Evolutionary conservation across 2,797 vertebrate genomes (phyloP), one percentile per base, ranked within the genome.

Genomic region (Coranthus polyacanthus): DNA sequence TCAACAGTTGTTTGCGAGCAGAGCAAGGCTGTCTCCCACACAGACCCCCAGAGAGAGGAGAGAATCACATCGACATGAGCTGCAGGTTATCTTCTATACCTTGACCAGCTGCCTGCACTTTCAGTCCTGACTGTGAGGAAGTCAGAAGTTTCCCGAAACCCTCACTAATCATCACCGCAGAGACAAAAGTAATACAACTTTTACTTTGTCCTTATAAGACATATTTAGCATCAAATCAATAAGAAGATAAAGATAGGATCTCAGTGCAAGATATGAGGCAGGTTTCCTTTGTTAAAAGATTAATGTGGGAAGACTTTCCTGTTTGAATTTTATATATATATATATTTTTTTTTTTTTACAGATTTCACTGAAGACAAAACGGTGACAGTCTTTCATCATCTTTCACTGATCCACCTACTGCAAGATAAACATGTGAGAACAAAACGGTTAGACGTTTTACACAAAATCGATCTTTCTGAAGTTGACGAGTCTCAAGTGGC

Each of bases 11-110:
- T 53, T 68, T 75, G 59, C 13, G n/a, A 66, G 63, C 13, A 5
- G 16, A 71, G 63, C 13, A 42, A 65, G 51, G 43, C 45, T 1
- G 54, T 59, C 68, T 82, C 70, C 73, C 61, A 64, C 74, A 62
- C 79, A 56, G 43, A 13, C 49, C 46, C 56, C 38, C 41, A 12
- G 45, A 68, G 62, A 37, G 18, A 16, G 13, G 11, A 62, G 39
- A 47, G 20, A 12, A 41, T 32, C 37, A 21, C 38, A 1, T 43
- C 29, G 10, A 18, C 53, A 36, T 39, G 21, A 51, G 32, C 65
- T 46, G 17, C 56, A 67, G 65, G 36, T 69, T 57, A 55, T 46
- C 56, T 4, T 43, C 34, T 63, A 36, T 3, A 7, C 43, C 57
- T 36, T 34, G 52, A 75, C 64, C 68, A 61, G 44, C 49, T 36